Percentiles rank a stretch among this genome's conserved stretches.
Evolutionary conservation across 2,888 invertebrate species (phyloP).

Genomic region (Microdon myrmicae): DNA sequence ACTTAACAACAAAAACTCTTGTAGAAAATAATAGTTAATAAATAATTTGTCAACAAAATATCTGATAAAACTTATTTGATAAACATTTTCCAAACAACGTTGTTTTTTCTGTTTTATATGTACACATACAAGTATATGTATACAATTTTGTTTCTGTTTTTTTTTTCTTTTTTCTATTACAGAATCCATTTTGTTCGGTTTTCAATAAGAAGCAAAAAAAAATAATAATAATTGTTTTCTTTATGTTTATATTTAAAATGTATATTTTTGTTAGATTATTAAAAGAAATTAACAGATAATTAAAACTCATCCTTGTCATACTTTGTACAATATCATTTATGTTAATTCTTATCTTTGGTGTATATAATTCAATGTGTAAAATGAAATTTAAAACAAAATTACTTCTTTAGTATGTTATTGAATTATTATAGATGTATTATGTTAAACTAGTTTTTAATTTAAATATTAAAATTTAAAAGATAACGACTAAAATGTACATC

Average conservation of each 20-base stretch:
- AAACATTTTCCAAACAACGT: slow-evolving; percentile 20
- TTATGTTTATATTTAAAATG: slow-evolving; percentile 29
- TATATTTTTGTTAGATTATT: slow-evolving; percentile 12
- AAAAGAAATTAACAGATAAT: too few relatives aligned
- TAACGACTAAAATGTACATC: slow-evolving; percentile 30
- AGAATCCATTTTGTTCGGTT: too few relatives aligned
- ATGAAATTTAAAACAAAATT: slow-evolving; percentile 21
- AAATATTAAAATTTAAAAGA: slow-evolving; percentile 13
- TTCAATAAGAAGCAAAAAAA: too few relatives aligned
- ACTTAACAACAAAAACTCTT: slow-evolving; percentile 48
- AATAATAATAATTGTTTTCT: slow-evolving; percentile 24
- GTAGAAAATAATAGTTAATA: slow-evolving; percentile 51
- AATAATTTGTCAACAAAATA: slow-evolving; percentile 41
- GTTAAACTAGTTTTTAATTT: slow-evolving; percentile 46
- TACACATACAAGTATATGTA: too few relatives aligned
- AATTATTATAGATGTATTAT: slow-evolving; percentile 45
- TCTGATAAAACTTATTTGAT: slow-evolving; percentile 3
- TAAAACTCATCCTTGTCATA: too few relatives aligned
- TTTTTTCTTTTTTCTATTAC: too few relatives aligned
- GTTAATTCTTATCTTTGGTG: slow-evolving; percentile 19
- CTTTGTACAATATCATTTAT: slow-evolving; percentile 12
- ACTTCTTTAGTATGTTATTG: slow-evolving; percentile 42
- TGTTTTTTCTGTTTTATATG: too few relatives aligned
- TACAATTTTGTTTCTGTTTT: too few relatives aligned
- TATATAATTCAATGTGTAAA: slow-evolving; percentile 24